Evolutionary conservation across 1,140 invertebrate species (phyloP).

Genomic region (Atta colombica): DNA sequence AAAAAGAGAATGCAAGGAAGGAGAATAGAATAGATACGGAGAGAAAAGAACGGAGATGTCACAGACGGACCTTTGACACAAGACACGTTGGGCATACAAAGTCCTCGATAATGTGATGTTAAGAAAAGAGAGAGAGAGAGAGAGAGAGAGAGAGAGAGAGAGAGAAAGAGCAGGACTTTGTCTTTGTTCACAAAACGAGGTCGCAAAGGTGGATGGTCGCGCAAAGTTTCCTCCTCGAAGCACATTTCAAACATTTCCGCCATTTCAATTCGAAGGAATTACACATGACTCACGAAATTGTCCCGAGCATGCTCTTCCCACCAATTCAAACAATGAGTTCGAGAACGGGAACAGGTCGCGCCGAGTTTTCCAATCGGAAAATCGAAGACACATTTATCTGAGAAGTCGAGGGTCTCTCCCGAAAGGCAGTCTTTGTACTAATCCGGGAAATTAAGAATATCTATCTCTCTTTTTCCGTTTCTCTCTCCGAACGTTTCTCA

Average conservation of each 20-base stretch:
- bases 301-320: not conserved
- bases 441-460: not conserved
- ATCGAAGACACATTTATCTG: conserved; percentile 24
- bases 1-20: not conserved
- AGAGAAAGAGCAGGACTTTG: conserved; percentile 6
- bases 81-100: conserved; percentile 43
- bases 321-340: not conserved
- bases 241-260: conserved; percentile 1
- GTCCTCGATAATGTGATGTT: conserved; percentile 1
- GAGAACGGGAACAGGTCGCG: not conserved
- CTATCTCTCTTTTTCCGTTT: not conserved
- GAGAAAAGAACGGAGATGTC: conserved; percentile 28
- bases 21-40: not conserved
- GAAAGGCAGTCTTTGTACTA: not conserved
- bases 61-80: conserved; percentile 52
- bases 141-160: not conserved
- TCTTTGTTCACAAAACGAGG: conserved; percentile 24
- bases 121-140: not conserved
- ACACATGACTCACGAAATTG: conserved; percentile 10
- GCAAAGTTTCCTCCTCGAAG: not conserved
- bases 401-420: not conserved
- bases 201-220: conserved; percentile 25
- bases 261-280: conserved; percentile 25
- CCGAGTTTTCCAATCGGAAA: conserved; percentile 3
- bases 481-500: not conserved